Conservation (phyloP, 2,888 invertebrate genomes). For the Andrena haemorrhoa region DNA sequence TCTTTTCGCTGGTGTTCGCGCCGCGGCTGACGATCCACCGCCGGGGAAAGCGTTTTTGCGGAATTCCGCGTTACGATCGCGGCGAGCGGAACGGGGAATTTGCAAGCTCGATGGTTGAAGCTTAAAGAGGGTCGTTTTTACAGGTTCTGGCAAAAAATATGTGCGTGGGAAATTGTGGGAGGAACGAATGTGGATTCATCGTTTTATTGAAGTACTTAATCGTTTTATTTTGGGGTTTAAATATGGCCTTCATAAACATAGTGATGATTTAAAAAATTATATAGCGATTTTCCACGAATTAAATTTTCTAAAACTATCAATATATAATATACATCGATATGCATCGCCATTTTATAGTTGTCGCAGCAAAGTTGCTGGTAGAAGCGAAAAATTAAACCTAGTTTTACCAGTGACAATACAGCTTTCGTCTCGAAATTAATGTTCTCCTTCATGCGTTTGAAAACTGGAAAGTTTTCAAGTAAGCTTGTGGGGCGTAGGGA, state of each 20-base stretch:
- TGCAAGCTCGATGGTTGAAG: neutral
- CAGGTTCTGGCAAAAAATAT: neutral
- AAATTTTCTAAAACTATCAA: too few species aligned
- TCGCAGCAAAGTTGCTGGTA: too few species aligned
- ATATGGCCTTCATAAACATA: too few species aligned
- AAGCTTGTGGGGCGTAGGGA: neutral
- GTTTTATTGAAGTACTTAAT: neutral
- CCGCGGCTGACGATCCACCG: slow-evolving; percentile 16
- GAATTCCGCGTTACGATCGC: neutral
- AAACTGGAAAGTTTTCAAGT: slow-evolving; percentile 30
- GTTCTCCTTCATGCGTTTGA: neutral
- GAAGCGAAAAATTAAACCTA: too few species aligned
- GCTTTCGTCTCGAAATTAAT: neutral
- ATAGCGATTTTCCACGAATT: too few species aligned
- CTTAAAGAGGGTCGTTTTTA: neutral
- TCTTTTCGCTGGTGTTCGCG: slow-evolving; percentile 15
- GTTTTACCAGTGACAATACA: neutral
- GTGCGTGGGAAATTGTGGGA: neutral
- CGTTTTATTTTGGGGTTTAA: neutral
- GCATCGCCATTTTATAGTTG: too few species aligned
- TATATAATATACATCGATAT: too few species aligned
- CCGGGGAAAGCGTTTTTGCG: neutral
- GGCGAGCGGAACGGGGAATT: slow-evolving; percentile 1
- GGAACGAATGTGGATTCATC: neutral
- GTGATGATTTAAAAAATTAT: too few species aligned